A percentile compares a stretch with the other conserved stretches of the same genome.
phyloP scores from a whole-genome alignment of 2,113 vertebrate genomes.

The Psittacara wagleri region DNA sequence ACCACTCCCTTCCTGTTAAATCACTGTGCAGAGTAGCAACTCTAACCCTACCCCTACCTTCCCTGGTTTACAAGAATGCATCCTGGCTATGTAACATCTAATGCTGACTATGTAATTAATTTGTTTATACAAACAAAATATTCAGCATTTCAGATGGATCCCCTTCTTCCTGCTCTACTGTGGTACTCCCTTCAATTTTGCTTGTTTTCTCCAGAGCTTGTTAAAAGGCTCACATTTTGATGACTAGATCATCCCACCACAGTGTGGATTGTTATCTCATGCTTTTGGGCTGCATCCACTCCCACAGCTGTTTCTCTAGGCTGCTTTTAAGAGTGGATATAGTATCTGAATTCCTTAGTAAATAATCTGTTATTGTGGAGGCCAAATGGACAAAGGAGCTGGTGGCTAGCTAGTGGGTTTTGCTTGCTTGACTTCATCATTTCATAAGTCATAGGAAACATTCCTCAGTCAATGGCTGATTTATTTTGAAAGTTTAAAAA shows the following conservation, averaged over 20 bases:
- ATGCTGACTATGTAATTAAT: not conserved
- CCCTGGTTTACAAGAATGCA: not conserved
- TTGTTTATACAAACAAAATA: not conserved
- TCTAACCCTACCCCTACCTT: not conserved
- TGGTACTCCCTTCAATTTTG: not conserved
- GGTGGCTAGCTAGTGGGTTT: not conserved
- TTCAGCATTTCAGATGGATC: not conserved
- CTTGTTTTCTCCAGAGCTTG: not conserved
- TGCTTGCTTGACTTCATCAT: not conserved
- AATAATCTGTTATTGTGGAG: not conserved
- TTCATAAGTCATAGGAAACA: not conserved
- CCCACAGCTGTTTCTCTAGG: not conserved
- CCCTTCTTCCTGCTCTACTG: not conserved
- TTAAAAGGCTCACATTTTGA: not conserved
- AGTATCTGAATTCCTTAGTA: not conserved
- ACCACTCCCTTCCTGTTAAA: not conserved
- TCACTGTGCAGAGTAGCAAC: not conserved
- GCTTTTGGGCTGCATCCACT: not conserved
- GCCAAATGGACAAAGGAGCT: not conserved
- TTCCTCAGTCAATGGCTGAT: not conserved
- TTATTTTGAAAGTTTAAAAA: conserved; percentile 15
- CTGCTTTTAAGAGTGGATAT: not conserved
- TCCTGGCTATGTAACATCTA: not conserved
- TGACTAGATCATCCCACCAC: not conserved
- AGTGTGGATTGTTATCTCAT: not conserved